Evolutionary conservation across 2,888 invertebrate species (phyloP), one percentile per base, ranked within the genome.

Genomic region (Mythimna lalbum): DNA sequence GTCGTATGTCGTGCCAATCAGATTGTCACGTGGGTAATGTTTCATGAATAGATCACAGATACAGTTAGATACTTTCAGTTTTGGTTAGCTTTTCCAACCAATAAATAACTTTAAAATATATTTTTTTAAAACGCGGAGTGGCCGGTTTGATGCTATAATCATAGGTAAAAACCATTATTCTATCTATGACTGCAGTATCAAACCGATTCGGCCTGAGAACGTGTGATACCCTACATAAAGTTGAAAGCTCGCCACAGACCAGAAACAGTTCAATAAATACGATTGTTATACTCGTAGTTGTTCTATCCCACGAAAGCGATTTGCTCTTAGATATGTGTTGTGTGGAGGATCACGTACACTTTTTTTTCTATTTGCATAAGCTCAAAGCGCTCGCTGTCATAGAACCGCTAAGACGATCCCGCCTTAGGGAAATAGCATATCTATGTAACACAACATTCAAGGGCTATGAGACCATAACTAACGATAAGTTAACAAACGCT

Each of bases 401-500:
- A 19, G 43, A 43, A 17, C 17, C 17, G 17, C 17, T 5, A 43
- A 43, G 17, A 43, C 43, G 17, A 17, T 17, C 17, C 43, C 17
- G 17, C 17, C 43, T 43, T 43, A 17, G 43, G 17, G 43, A 43
- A 43, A 43, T 43, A 43, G 17, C 17, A 19, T 43, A 43, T 43
- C 43, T 17, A 43, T 43, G n/a, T n/a, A n/a, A 73, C 56, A 70
- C 67, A 80, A 68, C 57, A 66, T 53, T 73, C 59, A 81, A 77
- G 69, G 61, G 60, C 76, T 63, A 72, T 57, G 60, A 62, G 63
- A 56, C 56, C 57, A 69, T 56, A 63, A 63, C 78, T 87, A 89
- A 89, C 86, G 88, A 88, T 89, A 88, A 83, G 88, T 87, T 82
- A 86, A 89, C 88, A 88, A 84, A 83, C 78, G 72, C 76, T 65